A percentile compares a stretch with the other conserved stretches of the same genome.
Evolutionary conservation across 2,888 invertebrate genomes (phyloP).

Genomic region (Agrypnus murinus): DNA sequence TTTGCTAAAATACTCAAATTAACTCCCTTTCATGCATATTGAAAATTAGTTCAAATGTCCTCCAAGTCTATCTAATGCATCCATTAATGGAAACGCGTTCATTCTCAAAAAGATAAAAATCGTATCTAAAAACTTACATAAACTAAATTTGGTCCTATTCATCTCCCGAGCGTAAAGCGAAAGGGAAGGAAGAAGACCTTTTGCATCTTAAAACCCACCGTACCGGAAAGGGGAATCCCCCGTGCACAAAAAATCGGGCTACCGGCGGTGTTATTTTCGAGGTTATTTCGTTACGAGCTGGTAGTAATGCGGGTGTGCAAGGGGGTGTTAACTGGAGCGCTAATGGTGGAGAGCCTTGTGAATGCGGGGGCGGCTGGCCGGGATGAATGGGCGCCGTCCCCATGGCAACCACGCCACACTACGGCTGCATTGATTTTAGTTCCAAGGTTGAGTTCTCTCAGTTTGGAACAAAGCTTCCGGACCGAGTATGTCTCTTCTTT

Average conservation of each 20-base stretch:
- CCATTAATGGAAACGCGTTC: background rate
- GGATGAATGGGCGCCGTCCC: slow-evolving; percentile 75
- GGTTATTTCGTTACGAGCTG: slow-evolving; percentile 35
- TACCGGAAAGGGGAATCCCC: slow-evolving; percentile 4
- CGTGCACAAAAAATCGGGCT: slow-evolving; percentile 31
- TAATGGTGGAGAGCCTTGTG: slow-evolving; percentile 40
- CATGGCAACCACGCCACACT: slow-evolving; percentile 70
- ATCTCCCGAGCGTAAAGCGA: background rate
- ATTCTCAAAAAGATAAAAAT: too few relatives aligned
- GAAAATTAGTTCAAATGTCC: background rate
- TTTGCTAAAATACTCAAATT: too few relatives aligned
- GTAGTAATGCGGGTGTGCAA: slow-evolving; percentile 44
- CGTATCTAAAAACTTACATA: background rate
- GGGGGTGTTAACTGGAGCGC: slow-evolving; percentile 44
- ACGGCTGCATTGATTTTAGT: slow-evolving; percentile 70
- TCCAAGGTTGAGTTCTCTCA: slow-evolving; percentile 62
- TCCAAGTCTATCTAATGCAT: background rate
- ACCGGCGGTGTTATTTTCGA: slow-evolving; percentile 18
- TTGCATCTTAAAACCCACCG: background rate
- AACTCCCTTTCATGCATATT: too few relatives aligned
- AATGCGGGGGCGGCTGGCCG: slow-evolving; percentile 70
- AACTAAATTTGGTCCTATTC: background rate
- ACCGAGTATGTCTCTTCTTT: slow-evolving; percentile 31
- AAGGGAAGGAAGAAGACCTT: slow-evolving; percentile 11
- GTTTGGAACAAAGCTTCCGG: slow-evolving; percentile 48